A percentile compares a stretch with the other conserved stretches of the same genome.
phyloP scores from a whole-genome alignment of 2,888 invertebrate genomes.

The Ophion costatus region DNA sequence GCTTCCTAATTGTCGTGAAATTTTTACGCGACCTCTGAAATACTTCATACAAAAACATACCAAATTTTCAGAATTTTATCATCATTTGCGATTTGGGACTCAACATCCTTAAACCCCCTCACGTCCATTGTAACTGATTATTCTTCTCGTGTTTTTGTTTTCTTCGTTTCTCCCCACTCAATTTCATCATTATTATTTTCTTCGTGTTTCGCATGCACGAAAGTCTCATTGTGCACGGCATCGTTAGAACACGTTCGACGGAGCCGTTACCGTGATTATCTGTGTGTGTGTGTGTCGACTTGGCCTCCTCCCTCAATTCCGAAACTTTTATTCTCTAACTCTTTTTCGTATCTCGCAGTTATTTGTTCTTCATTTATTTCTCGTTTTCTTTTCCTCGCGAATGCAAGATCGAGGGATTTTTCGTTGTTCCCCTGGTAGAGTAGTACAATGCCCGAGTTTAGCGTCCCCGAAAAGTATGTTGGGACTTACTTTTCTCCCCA shows the following conservation, averaged over 20 bases:
- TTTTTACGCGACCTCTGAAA: no score
- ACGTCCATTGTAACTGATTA: not conserved
- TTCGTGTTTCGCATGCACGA: conserved; percentile 48
- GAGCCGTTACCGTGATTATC: conserved; percentile 37
- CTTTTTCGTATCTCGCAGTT: conserved; percentile 3
- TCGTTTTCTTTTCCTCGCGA: not conserved
- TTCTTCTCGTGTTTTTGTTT: not conserved
- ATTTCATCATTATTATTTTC: conserved; percentile 16
- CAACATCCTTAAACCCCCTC: not conserved
- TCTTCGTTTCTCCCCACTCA: not conserved
- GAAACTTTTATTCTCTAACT: conserved; percentile 29
- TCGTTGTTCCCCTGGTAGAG: not conserved
- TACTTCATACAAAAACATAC: no score
- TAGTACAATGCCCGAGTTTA: not conserved
- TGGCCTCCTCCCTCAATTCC: conserved; percentile 6
- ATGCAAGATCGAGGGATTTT: not conserved
- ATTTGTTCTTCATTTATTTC: not conserved
- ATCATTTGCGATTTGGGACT: no score
- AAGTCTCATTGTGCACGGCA: conserved; percentile 57
- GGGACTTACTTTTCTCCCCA: not conserved
- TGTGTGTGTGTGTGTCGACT: conserved; percentile 56
- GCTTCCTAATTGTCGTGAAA: no score
- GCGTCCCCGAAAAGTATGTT: not conserved
- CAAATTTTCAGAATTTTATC: no score
- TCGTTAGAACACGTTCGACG: conserved; percentile 56